phyloP scores from a whole-genome alignment of 1,140 invertebrate species.

The Drosophila kikkawai region DNA sequence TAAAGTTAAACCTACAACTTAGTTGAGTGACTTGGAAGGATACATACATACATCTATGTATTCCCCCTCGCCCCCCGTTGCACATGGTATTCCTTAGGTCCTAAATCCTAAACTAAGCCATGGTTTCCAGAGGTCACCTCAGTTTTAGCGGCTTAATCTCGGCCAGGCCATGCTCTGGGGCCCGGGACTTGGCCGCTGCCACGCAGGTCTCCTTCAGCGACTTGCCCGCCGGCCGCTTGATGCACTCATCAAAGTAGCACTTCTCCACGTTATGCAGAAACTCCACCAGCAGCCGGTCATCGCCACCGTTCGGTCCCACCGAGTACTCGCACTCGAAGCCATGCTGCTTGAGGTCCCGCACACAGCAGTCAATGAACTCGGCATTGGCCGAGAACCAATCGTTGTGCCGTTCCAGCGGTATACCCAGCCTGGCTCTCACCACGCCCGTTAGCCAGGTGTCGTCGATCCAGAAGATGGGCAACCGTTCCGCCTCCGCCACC shows the following conservation, averaged over 20 bases:
- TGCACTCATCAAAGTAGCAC: conserved; percentile 87
- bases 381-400: conserved; percentile 89
- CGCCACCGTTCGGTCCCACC: conserved; percentile 90
- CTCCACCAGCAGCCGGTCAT: conserved; percentile 88
- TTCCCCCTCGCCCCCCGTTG: conserved; percentile 24
- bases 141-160: conserved; percentile 85
- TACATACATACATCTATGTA: neutral
- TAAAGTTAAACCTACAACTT: conserved; percentile 25
- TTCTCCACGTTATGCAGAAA: conserved; percentile 88
- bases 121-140: conserved; percentile 55
- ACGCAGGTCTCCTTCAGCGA: conserved; percentile 87
- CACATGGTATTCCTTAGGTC: conserved; percentile 45
- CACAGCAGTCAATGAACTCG: conserved; percentile 90
- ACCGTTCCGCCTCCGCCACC: conserved; percentile 85
- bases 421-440: conserved; percentile 87
- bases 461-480: conserved; percentile 93
- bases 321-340: conserved; percentile 87
- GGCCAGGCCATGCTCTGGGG: conserved; percentile 85
- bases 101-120: conserved; percentile 28
- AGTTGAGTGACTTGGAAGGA: neutral
- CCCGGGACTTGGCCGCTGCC: conserved; percentile 84
- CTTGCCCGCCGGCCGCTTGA: conserved; percentile 81
- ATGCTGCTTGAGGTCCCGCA: conserved; percentile 87
- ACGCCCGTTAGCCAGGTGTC: conserved; percentile 93
- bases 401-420: conserved; percentile 88